Conservation (phyloP, 2,888 invertebrate genomes). For the Lithophane semibrunnea region DNA sequence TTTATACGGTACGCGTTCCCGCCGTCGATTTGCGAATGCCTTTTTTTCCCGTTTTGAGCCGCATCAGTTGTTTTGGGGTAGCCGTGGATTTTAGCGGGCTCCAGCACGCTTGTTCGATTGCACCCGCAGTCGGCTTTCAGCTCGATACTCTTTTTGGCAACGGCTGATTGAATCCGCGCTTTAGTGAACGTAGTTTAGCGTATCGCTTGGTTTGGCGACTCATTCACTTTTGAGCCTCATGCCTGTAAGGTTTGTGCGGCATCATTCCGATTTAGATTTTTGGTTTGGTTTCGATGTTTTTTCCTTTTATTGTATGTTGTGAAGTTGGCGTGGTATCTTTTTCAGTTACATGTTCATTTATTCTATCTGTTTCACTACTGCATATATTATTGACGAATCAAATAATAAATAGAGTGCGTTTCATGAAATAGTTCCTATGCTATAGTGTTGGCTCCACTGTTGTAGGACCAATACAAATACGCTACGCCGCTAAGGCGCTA, state of each 20-base stretch:
- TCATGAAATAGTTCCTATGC: too few relatives aligned
- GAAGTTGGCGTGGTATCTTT: conserved; percentile 23
- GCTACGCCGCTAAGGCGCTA: too few relatives aligned
- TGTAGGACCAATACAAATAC: too few relatives aligned
- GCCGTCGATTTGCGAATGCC: conserved; percentile 87
- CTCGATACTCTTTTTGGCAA: conserved; percentile 80
- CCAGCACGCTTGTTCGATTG: conserved; percentile 87
- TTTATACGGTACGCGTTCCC: conserved; percentile 87
- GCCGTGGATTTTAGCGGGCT: conserved; percentile 85
- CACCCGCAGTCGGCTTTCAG: conserved; percentile 82
- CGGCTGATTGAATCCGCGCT: conserved; percentile 89
- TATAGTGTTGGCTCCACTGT: too few relatives aligned
- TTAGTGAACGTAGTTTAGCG: conserved; percentile 88
- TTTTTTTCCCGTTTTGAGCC: conserved; percentile 84
- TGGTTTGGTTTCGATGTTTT: conserved; percentile 57
- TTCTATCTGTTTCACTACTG: conserved; percentile 1
- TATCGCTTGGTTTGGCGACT: conserved; percentile 83
- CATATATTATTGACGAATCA: neutral
- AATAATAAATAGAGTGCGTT: neutral
- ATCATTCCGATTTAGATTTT: conserved; percentile 75
- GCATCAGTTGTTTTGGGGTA: conserved; percentile 89
- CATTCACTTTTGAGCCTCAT: conserved; percentile 83
- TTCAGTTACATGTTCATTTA: conserved; percentile 20
- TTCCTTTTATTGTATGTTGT: conserved; percentile 30
- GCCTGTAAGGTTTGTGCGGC: conserved; percentile 71